These are phyloP conservation scores for Cariama cristata DNA, from an alignment of 2,113 vertebrate genomes.

Conservation along the genomic window DNA sequence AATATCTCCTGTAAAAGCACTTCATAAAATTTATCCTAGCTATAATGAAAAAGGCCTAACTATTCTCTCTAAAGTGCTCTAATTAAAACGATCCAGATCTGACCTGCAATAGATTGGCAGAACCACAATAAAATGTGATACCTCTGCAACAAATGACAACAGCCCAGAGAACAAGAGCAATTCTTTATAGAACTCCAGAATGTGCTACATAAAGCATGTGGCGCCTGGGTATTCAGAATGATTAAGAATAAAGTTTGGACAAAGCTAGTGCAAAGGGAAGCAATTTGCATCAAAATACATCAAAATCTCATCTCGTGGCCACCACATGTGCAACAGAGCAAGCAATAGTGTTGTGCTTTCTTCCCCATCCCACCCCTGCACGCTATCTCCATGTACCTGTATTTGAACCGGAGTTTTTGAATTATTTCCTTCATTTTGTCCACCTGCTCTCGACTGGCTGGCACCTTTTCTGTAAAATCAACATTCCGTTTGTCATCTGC, in stretches of 20 bases:
- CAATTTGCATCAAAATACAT: background rate
- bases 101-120: background rate
- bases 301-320: background rate
- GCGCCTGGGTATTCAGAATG: background rate
- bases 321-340: background rate
- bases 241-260: background rate
- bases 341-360: background rate
- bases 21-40: background rate
- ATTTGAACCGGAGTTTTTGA: constrained; percentile 91
- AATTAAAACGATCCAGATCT: background rate
- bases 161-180: background rate
- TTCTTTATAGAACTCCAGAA: constrained; percentile 25
- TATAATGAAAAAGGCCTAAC: background rate
- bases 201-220: background rate
- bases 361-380: background rate
- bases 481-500: constrained; percentile 90
- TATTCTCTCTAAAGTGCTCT: background rate
- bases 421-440: constrained; percentile 95
- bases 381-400: constrained; percentile 78
- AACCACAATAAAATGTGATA: constrained; percentile 13
- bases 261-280: constrained; percentile 11
- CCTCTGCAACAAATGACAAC: constrained; percentile 31
- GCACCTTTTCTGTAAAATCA: constrained; percentile 77
- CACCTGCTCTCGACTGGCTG: constrained; percentile 84
- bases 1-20: background rate